Percentiles rank a stretch among this genome's conserved stretches.
phyloP scores from a whole-genome alignment of 2,113 vertebrate genomes.

The Indicator indicator region DNA sequence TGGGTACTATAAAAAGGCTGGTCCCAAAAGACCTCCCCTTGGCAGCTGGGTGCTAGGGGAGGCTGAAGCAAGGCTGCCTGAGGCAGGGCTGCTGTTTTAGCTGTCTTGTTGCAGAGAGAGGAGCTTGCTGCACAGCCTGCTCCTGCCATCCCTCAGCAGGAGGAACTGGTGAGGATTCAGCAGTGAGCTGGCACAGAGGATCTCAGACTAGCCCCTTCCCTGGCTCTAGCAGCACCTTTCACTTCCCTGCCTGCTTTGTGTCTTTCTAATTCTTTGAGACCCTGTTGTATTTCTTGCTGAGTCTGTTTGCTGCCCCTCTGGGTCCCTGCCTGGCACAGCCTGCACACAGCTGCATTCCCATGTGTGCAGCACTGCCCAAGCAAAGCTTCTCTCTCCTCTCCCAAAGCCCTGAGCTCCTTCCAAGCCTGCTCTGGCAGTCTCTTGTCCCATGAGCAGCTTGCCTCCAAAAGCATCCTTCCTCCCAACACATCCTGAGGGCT shows the following conservation, averaged over 20 bases:
- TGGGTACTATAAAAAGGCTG: background rate
- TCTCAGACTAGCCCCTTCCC: background rate
- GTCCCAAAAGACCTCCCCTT: fast-evolving
- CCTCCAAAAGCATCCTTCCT: background rate
- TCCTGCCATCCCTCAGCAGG: background rate
- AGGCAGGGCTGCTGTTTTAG: background rate
- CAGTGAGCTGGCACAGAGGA: fast-evolving
- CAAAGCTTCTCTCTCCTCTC: background rate
- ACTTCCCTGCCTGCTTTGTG: background rate
- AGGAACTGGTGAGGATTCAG: background rate
- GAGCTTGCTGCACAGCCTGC: background rate
- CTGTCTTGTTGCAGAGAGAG: background rate
- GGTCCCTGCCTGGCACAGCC: background rate
- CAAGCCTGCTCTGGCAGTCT: background rate
- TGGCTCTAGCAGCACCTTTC: background rate
- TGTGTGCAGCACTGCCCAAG: background rate
- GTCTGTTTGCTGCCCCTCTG: background rate
- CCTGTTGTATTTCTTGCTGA: background rate
- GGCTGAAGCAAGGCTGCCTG: fast-evolving
- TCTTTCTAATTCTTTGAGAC: background rate
- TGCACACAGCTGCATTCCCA: background rate
- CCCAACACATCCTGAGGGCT: fast-evolving
- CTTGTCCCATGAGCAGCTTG: background rate
- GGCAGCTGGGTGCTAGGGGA: background rate
- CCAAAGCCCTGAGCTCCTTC: background rate